A percentile compares a stretch with the other conserved stretches of the same genome.
These are phyloP conservation scores for Eriocheir sinensis DNA, from an alignment of 1,140 invertebrate species.

Conservation along the genomic window DNA sequence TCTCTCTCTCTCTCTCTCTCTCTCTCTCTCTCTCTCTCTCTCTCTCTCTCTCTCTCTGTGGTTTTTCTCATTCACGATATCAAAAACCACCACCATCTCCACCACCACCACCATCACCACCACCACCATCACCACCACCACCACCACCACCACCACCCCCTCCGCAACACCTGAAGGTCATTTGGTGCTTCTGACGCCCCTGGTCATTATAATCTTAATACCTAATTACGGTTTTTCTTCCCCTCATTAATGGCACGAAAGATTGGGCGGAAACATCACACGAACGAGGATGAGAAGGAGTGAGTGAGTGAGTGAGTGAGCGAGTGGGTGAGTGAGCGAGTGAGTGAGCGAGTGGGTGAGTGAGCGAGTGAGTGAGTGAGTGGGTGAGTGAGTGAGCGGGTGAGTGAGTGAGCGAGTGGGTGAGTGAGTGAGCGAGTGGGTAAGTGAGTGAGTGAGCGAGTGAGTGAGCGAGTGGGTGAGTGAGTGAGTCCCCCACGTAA, in stretches of 20 bases:
- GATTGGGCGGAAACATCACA: background rate
- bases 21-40: slow-evolving; percentile 20
- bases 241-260: slow-evolving; percentile 25
- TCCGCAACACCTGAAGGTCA: background rate
- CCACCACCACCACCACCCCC: background rate
- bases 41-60: background rate
- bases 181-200: background rate
- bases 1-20: slow-evolving; percentile 14
- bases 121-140: background rate
- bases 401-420: no score
- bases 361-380: no score
- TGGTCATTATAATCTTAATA: background rate
- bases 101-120: background rate
- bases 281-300: background rate
- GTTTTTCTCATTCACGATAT: background rate
- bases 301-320: no score
- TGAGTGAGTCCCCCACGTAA: no score
- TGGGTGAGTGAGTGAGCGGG: no score
- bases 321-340: no score
- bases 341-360: no score
- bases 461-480: no score
- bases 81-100: background rate
- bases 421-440: no score
- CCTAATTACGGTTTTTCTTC: slow-evolving; percentile 16
- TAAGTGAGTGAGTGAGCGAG: no score